phyloP scores from a whole-genome alignment of 92 coral and sea anemone genomes.

The Porites cylindrica region DNA sequence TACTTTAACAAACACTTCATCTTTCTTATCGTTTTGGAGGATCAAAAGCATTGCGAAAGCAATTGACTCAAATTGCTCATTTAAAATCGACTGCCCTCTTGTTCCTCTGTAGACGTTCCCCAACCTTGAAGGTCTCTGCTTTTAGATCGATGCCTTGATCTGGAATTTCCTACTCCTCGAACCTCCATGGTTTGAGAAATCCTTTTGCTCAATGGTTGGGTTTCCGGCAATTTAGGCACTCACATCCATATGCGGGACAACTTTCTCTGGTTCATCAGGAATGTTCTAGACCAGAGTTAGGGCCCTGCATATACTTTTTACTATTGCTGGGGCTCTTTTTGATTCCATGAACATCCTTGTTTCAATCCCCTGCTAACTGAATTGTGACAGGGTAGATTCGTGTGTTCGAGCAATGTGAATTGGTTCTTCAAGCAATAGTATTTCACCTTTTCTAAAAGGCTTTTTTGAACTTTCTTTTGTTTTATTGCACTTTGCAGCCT shows the following conservation, averaged over 20 bases:
- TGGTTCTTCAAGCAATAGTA: conserved; percentile 53
- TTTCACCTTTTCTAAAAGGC: conserved; percentile 60
- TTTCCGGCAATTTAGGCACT: conserved; percentile 53
- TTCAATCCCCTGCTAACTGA: conserved; percentile 39
- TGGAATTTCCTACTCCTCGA: not conserved
- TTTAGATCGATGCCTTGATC: not conserved
- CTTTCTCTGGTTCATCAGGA: conserved; percentile 30
- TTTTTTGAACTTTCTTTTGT: conserved; percentile 62
- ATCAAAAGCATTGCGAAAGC: not conserved
- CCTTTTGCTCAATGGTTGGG: conserved; percentile 58
- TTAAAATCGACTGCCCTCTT: not conserved
- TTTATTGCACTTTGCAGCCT: conserved; percentile 38
- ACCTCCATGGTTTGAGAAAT: conserved; percentile 26
- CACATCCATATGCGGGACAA: conserved; percentile 68
- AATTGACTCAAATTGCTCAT: not conserved
- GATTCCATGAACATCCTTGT: conserved; percentile 28
- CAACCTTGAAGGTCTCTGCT: not conserved
- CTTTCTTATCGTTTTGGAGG: not conserved
- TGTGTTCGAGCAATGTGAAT: not conserved
- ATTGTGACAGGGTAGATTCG: conserved; percentile 17
- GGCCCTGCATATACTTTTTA: conserved; percentile 48
- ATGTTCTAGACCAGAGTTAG: conserved; percentile 59
- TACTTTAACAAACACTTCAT: not conserved
- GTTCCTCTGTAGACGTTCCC: not conserved
- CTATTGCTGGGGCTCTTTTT: conserved; percentile 8